Conservation (phyloP, 1,140 invertebrate genomes). For the Macrotrachela quadricornifera region DNA sequence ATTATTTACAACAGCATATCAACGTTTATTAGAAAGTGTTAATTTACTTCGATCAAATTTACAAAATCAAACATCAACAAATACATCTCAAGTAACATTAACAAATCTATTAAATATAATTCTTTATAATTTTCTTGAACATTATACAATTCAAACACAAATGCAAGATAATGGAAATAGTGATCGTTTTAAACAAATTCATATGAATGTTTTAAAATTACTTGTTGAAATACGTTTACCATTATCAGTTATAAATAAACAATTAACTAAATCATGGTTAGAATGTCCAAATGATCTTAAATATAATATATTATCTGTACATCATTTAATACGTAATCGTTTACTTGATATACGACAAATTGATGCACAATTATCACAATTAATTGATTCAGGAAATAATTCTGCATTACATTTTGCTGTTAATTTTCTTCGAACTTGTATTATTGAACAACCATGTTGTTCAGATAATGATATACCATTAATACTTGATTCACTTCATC, state of each 20-base stretch:
- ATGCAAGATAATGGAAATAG: too few species aligned
- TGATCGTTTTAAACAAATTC: neutral
- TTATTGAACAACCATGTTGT: slow-evolving; percentile 48
- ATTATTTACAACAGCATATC: too few species aligned
- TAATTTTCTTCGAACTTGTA: slow-evolving; percentile 63
- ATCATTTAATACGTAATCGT: slow-evolving; percentile 53
- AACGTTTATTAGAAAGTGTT: too few species aligned
- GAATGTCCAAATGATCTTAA: slow-evolving; percentile 65
- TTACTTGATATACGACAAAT: slow-evolving; percentile 50
- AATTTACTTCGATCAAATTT: too few species aligned
- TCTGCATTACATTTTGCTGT: slow-evolving; percentile 66
- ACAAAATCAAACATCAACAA: too few species aligned
- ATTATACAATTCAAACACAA: neutral
- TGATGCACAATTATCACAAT: slow-evolving; percentile 53
- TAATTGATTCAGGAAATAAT: slow-evolving; percentile 67
- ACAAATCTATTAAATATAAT: slow-evolving; percentile 1
- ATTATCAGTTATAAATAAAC: slow-evolving; percentile 10
- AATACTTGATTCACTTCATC: slow-evolving; percentile 1
- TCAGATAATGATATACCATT: neutral
- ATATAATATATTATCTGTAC: slow-evolving; percentile 73
- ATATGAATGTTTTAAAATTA: neutral
- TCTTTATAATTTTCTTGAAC: slow-evolving; percentile 2
- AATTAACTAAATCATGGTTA: slow-evolving; percentile 16
- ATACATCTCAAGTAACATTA: too few species aligned
- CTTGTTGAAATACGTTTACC: neutral